These are phyloP conservation scores for Copidosoma aretas DNA, from an alignment of 2,888 invertebrate genomes.

Conservation along the genomic window DNA sequence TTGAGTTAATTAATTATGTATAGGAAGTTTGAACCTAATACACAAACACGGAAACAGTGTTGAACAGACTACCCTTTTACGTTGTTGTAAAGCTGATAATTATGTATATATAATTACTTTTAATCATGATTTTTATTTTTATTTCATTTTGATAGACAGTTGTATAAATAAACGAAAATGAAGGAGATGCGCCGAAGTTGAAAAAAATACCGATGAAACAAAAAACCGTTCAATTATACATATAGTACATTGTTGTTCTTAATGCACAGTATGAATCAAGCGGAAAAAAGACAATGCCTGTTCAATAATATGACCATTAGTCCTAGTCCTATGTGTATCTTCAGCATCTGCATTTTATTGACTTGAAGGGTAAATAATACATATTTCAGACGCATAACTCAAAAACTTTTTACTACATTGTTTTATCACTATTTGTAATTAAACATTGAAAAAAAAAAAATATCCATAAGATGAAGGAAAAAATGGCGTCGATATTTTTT, in stretches of 20 bases:
- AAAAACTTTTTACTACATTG: slow-evolving; percentile 18
- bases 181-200: slow-evolving; percentile 1
- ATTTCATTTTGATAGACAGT: slow-evolving; percentile 27
- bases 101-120: neutral
- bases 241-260: slow-evolving; percentile 30
- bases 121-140: neutral
- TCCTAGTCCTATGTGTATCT: slow-evolving; percentile 25
- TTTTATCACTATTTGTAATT: slow-evolving; percentile 28
- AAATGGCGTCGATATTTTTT: slow-evolving; percentile 4
- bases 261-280: slow-evolving; percentile 27
- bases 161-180: slow-evolving; percentile 4
- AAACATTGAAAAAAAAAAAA: slow-evolving; percentile 4
- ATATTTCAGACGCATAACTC: slow-evolving; percentile 15
- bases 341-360: slow-evolving; percentile 22
- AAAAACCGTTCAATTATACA: slow-evolving; percentile 31
- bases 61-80: too few species aligned
- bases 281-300: slow-evolving; percentile 26
- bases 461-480: slow-evolving; percentile 15
- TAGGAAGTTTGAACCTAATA: neutral
- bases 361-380: slow-evolving; percentile 1
- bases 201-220: slow-evolving; percentile 21
- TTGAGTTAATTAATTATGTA: neutral
- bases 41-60: neutral
- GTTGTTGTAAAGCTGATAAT: neutral
- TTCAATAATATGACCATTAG: slow-evolving; percentile 33